These are phyloP conservation scores for Brachionus rotundiformis DNA, from an alignment of 1,140 invertebrate genomes.

Conservation along the genomic window DNA sequence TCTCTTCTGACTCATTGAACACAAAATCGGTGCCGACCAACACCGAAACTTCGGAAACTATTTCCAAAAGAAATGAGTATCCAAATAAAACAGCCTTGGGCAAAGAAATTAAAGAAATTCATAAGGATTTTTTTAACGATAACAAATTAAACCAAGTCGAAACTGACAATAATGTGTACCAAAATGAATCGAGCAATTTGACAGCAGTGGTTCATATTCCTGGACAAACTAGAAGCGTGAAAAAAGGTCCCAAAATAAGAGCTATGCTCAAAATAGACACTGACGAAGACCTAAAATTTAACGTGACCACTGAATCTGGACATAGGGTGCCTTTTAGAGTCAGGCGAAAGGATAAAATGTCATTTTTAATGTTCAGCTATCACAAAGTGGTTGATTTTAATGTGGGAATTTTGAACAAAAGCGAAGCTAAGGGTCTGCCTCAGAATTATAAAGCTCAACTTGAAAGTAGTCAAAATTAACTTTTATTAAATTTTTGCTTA, in stretches of 20 bases:
- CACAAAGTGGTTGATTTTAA: constrained; percentile 32
- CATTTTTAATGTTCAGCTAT: constrained; percentile 15
- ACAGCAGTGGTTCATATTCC: constrained; percentile 23
- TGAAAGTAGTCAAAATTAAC: not conserved
- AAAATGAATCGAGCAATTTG: constrained; percentile 16
- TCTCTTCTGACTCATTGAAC: not conserved
- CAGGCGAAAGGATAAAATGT: not conserved
- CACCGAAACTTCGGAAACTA: not conserved
- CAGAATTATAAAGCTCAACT: not conserved
- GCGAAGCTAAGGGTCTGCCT: not conserved
- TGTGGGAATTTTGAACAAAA: constrained; percentile 33
- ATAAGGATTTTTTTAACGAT: not conserved
- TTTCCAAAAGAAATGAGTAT: not conserved
- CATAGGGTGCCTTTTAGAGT: constrained; percentile 11
- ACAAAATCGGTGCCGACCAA: not conserved
- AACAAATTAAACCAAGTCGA: not conserved
- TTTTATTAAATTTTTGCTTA: not conserved
- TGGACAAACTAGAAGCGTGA: not conserved
- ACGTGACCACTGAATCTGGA: not conserved
- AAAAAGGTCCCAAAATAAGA: constrained; percentile 29
- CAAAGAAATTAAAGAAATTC: not conserved
- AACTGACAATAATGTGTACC: not conserved
- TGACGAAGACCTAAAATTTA: not conserved
- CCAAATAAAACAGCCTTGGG: too few species aligned
- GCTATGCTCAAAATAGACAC: constrained; percentile 14